Percentiles rank a stretch among this genome's conserved stretches.
phyloP scores from a whole-genome alignment of 1,140 invertebrate genomes.

The Holcopasites calliopsidis region DNA sequence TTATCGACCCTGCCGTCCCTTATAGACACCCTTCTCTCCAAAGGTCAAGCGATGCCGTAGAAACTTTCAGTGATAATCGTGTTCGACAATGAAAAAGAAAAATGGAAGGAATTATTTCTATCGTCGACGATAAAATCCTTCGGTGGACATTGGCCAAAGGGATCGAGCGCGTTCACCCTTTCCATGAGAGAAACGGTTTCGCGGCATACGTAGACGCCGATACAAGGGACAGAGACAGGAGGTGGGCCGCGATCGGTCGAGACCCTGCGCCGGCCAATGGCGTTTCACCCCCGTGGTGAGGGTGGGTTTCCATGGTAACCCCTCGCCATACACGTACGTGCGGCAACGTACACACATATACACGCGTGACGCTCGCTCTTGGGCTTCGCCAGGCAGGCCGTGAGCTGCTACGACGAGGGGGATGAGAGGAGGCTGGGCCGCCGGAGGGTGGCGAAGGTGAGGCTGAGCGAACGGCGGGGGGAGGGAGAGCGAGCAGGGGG shows the following conservation, averaged over 20 bases:
- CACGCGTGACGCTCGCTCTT: slow-evolving; percentile 56
- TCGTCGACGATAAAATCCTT: not conserved
- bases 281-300: slow-evolving; percentile 77
- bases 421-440: not conserved
- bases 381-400: slow-evolving; percentile 28
- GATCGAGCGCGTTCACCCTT: slow-evolving; percentile 20
- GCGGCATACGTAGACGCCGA: slow-evolving; percentile 26
- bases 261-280: slow-evolving; percentile 76
- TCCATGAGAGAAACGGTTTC: not conserved
- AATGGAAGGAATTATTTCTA: too few relatives aligned
- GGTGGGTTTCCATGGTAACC: slow-evolving; percentile 77
- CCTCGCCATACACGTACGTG: slow-evolving; percentile 67
- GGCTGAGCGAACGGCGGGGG: not conserved
- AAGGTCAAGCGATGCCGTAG: not conserved
- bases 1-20: not conserved
- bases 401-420: slow-evolving; percentile 10
- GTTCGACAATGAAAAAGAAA: not conserved
- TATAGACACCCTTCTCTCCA: not conserved
- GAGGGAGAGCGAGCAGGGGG: slow-evolving; percentile 10
- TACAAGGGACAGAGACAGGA: slow-evolving; percentile 46
- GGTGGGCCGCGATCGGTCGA: slow-evolving; percentile 73
- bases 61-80: too few relatives aligned
- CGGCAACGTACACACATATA: slow-evolving; percentile 47
- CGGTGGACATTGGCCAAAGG: slow-evolving; percentile 65
- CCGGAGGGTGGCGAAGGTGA: slow-evolving; percentile 24